Percentiles rank a stretch among this genome's conserved stretches.
These are phyloP conservation scores for Clytia hemisphaerica DNA, from an alignment of 30 jellyfish, hydroid and myxozoan genomes.

Conservation along the genomic window DNA sequence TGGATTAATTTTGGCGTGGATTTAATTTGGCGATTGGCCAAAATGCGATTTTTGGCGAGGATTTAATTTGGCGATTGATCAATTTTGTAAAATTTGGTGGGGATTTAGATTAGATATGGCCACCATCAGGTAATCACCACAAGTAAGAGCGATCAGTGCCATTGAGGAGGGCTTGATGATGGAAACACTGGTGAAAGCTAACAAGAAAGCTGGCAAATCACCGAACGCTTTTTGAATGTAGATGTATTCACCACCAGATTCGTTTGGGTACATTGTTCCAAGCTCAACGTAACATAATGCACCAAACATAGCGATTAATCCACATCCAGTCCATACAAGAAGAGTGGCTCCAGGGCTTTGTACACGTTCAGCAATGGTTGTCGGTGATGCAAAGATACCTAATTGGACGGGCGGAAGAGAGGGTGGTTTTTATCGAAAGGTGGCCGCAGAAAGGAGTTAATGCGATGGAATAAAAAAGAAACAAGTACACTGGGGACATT, in stretches of 20 bases:
- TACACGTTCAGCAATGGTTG: slow-evolving; percentile 47
- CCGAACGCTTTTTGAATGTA: slow-evolving; percentile 68
- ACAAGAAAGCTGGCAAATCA: slow-evolving; percentile 52
- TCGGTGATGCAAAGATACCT: slow-evolving; percentile 90
- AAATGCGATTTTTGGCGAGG: too few relatives aligned
- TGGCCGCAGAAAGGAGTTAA: too few relatives aligned
- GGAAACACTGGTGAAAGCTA: slow-evolving; percentile 33
- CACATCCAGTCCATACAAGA: slow-evolving; percentile 80
- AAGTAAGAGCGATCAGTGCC: slow-evolving; percentile 61
- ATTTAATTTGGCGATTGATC: too few relatives aligned
- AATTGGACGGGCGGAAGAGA: too few relatives aligned
- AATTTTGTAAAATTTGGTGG: too few relatives aligned
- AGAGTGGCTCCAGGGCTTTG: slow-evolving; percentile 66
- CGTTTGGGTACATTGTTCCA: slow-evolving; percentile 59
- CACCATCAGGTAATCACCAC: slow-evolving; percentile 67
- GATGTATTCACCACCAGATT: slow-evolving; percentile 73
- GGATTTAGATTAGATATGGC: slow-evolving; percentile 33
- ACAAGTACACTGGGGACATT: too few relatives aligned
- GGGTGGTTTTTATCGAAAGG: too few relatives aligned
- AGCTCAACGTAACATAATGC: slow-evolving; percentile 73
- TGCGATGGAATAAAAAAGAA: too few relatives aligned
- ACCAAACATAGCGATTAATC: slow-evolving; percentile 58
- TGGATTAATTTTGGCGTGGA: too few relatives aligned
- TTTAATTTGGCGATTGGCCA: too few relatives aligned
- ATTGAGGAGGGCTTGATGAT: slow-evolving; percentile 58